These are phyloP conservation scores for Hylaeus volcanicus DNA, from an alignment of 1,140 invertebrate genomes.

Conservation along the genomic window DNA sequence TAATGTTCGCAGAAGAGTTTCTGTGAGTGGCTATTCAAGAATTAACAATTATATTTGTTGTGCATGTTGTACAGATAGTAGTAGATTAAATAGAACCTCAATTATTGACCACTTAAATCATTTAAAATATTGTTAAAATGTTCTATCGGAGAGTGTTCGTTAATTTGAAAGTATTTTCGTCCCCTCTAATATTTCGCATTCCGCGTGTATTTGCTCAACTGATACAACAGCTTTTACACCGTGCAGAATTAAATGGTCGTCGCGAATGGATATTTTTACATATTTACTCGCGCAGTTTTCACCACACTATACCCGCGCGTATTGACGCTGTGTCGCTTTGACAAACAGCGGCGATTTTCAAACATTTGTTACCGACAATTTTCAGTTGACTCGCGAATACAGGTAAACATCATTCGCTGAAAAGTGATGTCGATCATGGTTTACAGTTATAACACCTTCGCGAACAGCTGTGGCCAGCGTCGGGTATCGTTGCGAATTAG, in stretches of 20 bases:
- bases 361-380: slow-evolving; percentile 36
- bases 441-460: slow-evolving; percentile 3
- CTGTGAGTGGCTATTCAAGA: too few species aligned
- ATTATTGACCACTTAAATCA: too few species aligned
- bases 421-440: slow-evolving; percentile 13
- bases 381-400: not conserved
- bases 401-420: slow-evolving; percentile 5
- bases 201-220: not conserved
- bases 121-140: too few species aligned
- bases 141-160: too few species aligned
- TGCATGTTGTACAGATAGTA: too few species aligned
- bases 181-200: too few species aligned
- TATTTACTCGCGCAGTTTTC: slow-evolving; percentile 22
- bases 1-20: too few species aligned
- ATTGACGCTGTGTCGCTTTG: slow-evolving; percentile 1
- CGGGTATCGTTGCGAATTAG: not conserved
- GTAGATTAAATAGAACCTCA: too few species aligned
- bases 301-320: not conserved
- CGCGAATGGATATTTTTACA: slow-evolving; percentile 1
- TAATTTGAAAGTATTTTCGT: not conserved
- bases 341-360: slow-evolving; percentile 12
- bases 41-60: too few species aligned
- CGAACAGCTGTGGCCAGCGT: not conserved
- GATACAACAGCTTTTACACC: not conserved
- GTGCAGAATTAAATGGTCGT: not conserved